These are phyloP conservation scores for Stenodera caucasica DNA, from an alignment of 2,888 invertebrate species.

Conservation along the genomic window DNA sequence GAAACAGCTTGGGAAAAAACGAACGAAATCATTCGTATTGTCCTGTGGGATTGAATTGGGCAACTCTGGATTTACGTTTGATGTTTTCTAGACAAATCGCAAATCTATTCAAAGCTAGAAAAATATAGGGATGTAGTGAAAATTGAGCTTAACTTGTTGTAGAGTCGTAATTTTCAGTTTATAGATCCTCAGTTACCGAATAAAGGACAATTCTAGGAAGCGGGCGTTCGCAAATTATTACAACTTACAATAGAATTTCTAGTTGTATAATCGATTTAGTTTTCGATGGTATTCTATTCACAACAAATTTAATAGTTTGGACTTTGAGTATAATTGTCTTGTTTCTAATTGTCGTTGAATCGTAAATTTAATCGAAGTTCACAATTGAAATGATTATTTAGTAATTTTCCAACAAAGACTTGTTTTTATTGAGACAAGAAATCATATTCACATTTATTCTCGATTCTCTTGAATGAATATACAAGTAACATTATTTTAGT, in stretches of 20 bases:
- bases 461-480: no score
- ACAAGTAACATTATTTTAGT: no score
- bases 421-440: no score
- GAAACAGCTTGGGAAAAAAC: not conserved
- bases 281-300: not conserved
- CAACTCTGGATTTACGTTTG: not conserved
- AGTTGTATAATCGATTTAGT: not conserved
- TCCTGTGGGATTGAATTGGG: not conserved
- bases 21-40: not conserved
- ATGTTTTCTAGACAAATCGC: not conserved
- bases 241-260: not conserved
- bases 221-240: not conserved
- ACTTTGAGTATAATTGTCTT: slow-evolving; percentile 36
- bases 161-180: not conserved
- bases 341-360: slow-evolving; percentile 41
- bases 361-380: slow-evolving; percentile 42
- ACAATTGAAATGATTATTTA: slow-evolving; percentile 52
- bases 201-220: not conserved
- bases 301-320: slow-evolving; percentile 35
- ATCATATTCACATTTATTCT: no score
- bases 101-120: not conserved
- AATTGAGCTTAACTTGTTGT: not conserved
- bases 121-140: no score
- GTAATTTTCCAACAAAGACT: no score
- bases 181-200: not conserved